phyloP scores from a whole-genome alignment of 2,888 invertebrate genomes.

The Eupelmus urozonus region DNA sequence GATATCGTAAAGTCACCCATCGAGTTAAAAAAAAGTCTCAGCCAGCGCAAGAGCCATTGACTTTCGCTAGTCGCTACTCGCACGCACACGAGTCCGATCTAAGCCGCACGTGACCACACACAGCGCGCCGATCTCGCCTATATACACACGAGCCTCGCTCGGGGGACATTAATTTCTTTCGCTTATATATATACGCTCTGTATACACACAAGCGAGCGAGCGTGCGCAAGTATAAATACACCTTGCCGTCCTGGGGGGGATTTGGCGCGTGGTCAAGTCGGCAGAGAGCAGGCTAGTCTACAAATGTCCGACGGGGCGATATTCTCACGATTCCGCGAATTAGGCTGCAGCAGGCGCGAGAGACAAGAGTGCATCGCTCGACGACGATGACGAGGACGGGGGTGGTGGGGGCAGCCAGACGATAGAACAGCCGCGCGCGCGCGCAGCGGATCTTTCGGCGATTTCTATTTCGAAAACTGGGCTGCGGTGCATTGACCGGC shows the following conservation, averaged over 20 bases:
- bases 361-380: constrained; percentile 33
- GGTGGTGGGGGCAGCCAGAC: constrained; percentile 26
- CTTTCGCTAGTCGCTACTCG: constrained; percentile 11
- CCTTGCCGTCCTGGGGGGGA: not conserved
- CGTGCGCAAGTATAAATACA: constrained; percentile 59
- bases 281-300: too few species aligned
- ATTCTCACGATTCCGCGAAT: constrained; percentile 70
- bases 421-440: constrained; percentile 6
- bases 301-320: constrained; percentile 69
- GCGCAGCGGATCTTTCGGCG: constrained; percentile 43
- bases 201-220: not conserved
- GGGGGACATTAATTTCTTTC: constrained; percentile 43
- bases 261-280: constrained; percentile 71
- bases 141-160: constrained; percentile 11
- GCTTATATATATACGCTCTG: not conserved
- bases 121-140: not conserved
- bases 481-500: constrained; percentile 73
- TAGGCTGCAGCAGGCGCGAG: too few species aligned
- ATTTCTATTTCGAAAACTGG: constrained; percentile 71
- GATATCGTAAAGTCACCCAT: too few species aligned
- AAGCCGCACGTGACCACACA: constrained; percentile 39
- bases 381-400: not conserved
- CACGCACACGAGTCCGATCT: too few species aligned
- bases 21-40: too few species aligned
- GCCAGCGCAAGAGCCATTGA: constrained; percentile 46